Conservation (phyloP, 1,140 invertebrate species). For the Lordiphosa collinella region DNA sequence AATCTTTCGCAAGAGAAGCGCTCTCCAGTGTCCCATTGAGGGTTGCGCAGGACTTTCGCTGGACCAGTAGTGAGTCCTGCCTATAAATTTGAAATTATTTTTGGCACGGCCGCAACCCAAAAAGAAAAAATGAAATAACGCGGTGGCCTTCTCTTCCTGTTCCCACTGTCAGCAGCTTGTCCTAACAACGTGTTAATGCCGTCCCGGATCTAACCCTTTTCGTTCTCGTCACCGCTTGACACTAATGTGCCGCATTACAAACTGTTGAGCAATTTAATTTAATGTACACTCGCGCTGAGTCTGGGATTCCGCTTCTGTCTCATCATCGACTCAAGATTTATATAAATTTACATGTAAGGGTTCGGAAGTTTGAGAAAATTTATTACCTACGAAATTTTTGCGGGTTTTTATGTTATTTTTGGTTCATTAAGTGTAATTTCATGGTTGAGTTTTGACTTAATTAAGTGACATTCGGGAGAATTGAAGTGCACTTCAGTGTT, state of each 20-base stretch:
- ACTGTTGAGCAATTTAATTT: conserved; percentile 79
- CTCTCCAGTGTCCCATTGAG: conserved; percentile 27
- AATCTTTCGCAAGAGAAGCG: conserved; percentile 37
- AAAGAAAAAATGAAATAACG: conserved; percentile 2
- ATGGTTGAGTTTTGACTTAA: conserved; percentile 64
- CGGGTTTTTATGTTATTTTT: conserved; percentile 67
- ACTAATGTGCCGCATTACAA: conserved; percentile 79
- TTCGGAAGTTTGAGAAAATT: conserved; percentile 34
- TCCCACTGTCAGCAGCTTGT: conserved; percentile 39
- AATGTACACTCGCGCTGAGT: conserved; percentile 45
- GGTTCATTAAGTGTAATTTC: conserved; percentile 73
- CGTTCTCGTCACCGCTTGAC: conserved; percentile 64
- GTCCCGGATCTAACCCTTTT: conserved; percentile 55
- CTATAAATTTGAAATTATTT: conserved; percentile 71
- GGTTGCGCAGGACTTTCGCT: conserved; percentile 29
- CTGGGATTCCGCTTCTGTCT: conserved; percentile 29
- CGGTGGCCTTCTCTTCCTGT: conserved; percentile 12
- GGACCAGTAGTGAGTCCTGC: conserved; percentile 63
- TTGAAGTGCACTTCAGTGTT: conserved; percentile 24
- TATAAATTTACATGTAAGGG: conserved; percentile 33
- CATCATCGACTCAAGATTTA: conserved; percentile 57
- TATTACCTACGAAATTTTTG: conserved; percentile 47
- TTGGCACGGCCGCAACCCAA: conserved; percentile 28
- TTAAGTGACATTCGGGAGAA: conserved; percentile 47
- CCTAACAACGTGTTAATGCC: conserved; percentile 73